These are phyloP conservation scores for Percopsis transmontana DNA, from an alignment of 2,113 vertebrate genomes.

Conservation along the genomic window DNA sequence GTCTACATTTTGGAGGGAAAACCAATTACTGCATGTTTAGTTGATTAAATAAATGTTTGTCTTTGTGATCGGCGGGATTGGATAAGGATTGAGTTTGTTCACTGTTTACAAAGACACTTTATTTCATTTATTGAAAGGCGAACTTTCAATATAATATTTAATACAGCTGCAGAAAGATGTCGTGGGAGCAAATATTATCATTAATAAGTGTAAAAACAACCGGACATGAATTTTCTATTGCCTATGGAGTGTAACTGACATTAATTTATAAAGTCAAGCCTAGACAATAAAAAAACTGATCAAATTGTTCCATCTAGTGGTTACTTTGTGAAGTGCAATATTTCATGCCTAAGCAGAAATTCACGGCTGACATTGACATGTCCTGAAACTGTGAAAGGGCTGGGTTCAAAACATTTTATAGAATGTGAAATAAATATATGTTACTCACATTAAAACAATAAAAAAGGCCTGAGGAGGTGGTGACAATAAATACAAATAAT, in stretches of 20 bases:
- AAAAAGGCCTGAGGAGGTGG: no score
- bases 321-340: background rate
- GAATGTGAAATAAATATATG: no score
- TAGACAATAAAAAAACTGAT: conserved; percentile 9
- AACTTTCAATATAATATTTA: background rate
- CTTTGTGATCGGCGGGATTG: background rate
- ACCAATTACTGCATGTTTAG: background rate
- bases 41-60: background rate
- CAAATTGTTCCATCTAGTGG: conserved; percentile 67
- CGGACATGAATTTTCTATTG: fast-evolving
- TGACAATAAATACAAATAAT: background rate
- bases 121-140: background rate
- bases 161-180: fast-evolving
- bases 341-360: no score
- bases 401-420: no score
- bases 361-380: no score
- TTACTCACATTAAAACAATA: no score
- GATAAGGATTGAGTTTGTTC: no score
- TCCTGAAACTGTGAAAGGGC: no score
- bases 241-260: background rate
- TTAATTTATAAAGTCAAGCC: background rate
- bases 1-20: background rate
- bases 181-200: no score
- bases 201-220: background rate
- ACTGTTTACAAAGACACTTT: background rate